Conservation (phyloP, 2,113 vertebrate species). For the Laterallus jamaicensis region DNA sequence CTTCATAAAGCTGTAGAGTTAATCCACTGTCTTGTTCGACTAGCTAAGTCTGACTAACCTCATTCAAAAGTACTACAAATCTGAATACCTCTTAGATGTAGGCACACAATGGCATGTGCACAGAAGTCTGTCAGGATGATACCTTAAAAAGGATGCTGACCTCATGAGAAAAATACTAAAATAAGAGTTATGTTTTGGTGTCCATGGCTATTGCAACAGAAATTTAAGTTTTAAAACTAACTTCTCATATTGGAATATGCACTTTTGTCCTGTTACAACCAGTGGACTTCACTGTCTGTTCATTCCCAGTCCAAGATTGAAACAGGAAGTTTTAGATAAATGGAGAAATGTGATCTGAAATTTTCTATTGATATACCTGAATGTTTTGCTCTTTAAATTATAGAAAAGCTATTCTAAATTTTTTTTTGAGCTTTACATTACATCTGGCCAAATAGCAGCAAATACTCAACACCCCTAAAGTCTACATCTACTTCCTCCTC, state of each 20-base stretch:
- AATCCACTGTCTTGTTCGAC: background rate
- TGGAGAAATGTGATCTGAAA: background rate
- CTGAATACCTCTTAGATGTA: background rate
- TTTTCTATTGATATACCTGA: background rate
- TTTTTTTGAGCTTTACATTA: background rate
- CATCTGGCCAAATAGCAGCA: background rate
- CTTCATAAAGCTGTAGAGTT: background rate
- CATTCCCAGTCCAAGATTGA: background rate
- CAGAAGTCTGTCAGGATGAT: background rate
- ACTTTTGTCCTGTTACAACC: background rate
- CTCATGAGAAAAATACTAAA: background rate
- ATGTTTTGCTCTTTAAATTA: background rate
- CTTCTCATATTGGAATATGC: background rate
- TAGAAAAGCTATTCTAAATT: background rate
- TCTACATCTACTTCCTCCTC: background rate
- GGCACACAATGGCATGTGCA: background rate
- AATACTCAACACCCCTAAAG: background rate
- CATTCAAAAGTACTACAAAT: background rate
- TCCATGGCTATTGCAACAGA: background rate
- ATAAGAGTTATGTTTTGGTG: background rate
- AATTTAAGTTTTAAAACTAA: background rate
- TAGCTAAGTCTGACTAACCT: background rate
- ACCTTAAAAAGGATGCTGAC: background rate
- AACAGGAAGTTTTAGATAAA: background rate
- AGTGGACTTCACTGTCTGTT: background rate